Conservation (phyloP, 2,888 invertebrate genomes). For the Ceriagrion tenellum region DNA sequence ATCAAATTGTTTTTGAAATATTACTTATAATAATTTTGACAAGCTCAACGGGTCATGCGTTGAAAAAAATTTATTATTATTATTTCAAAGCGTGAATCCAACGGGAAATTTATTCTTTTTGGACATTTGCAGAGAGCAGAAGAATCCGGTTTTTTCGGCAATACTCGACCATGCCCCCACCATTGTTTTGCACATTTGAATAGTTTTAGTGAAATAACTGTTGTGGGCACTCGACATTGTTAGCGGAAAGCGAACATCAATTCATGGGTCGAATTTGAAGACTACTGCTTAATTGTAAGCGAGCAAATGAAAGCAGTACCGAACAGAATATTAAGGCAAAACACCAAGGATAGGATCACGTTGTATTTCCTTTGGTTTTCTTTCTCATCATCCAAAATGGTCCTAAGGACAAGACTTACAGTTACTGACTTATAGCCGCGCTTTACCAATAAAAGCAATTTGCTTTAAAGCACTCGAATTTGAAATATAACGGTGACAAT, state of each 20-base stretch:
- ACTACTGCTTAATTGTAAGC: neutral
- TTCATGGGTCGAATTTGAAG: neutral
- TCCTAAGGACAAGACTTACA: too few species aligned
- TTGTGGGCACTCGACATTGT: neutral
- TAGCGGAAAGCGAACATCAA: neutral
- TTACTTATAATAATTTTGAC: slow-evolving; percentile 48
- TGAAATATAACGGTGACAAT: too few species aligned
- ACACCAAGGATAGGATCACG: too few species aligned
- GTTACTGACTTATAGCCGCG: too few species aligned
- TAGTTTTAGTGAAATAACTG: neutral
- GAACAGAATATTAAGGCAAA: too few species aligned
- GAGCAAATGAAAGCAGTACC: neutral
- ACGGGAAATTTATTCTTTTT: neutral
- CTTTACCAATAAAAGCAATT: too few species aligned
- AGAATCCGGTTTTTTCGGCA: neutral
- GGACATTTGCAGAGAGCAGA: neutral
- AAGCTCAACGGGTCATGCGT: slow-evolving; percentile 7
- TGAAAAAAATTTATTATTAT: slow-evolving; percentile 36
- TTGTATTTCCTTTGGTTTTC: too few species aligned
- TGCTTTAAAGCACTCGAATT: too few species aligned
- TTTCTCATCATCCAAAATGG: too few species aligned
- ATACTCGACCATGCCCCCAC: neutral
- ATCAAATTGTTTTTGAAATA: slow-evolving; percentile 40
- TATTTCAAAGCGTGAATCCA: neutral
- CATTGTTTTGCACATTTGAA: neutral